phyloP scores from a whole-genome alignment of 2,888 invertebrate genomes.

The Schizotus pectinicornis region DNA sequence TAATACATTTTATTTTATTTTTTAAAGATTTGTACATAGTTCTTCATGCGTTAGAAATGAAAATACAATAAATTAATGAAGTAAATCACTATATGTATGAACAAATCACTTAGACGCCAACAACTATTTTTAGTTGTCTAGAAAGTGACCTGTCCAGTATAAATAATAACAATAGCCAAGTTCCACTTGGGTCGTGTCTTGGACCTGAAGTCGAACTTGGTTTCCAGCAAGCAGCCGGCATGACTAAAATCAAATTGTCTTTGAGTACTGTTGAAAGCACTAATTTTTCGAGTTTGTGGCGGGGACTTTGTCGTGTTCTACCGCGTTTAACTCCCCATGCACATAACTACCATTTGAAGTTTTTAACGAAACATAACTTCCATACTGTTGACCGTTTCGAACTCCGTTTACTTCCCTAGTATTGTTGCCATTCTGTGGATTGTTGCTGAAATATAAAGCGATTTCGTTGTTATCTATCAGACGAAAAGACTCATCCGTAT shows the following conservation, averaged over 20 bases:
- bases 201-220: slow-evolving; percentile 9
- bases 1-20: slow-evolving; percentile 20
- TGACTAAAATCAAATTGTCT: slow-evolving; percentile 10
- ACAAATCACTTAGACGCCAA: slow-evolving; percentile 16
- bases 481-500: slow-evolving; percentile 45
- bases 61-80: slow-evolving; percentile 21
- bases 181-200: slow-evolving; percentile 10
- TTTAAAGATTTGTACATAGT: slow-evolving; percentile 31
- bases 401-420: slow-evolving; percentile 33
- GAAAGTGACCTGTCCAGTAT: slow-evolving; percentile 12
- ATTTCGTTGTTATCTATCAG: slow-evolving; percentile 66
- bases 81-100: slow-evolving; percentile 18
- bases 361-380: slow-evolving; percentile 48
- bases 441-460: slow-evolving; percentile 63
- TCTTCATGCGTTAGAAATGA: slow-evolving; percentile 3
- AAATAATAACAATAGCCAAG: slow-evolving; percentile 14
- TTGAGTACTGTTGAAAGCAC: slow-evolving; percentile 19
- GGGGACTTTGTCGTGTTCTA: slow-evolving; percentile 10
- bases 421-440: slow-evolving; percentile 31
- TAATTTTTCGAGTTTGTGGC: slow-evolving; percentile 12
- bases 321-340: slow-evolving; percentile 34
- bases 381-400: slow-evolving; percentile 46
- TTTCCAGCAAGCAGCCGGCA: slow-evolving; percentile 4
- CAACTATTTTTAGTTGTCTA: neutral
- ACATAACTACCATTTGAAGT: slow-evolving; percentile 42